phyloP scores from a whole-genome alignment of 2,797 vertebrate genomes.

The Gorsachius magnificus region DNA sequence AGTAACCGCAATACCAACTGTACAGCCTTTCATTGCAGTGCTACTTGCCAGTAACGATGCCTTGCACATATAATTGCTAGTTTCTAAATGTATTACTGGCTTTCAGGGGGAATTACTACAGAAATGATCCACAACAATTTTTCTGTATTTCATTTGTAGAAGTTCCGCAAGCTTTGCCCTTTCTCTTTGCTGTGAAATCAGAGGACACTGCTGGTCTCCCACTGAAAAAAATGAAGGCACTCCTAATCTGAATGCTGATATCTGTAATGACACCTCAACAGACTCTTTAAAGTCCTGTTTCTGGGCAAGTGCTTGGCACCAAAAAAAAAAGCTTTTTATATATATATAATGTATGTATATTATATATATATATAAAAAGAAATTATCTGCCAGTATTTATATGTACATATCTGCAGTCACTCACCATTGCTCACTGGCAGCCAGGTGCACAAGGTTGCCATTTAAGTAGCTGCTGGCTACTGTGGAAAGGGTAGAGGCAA shows the following conservation, averaged over 20 bases:
- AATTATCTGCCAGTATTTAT: not conserved
- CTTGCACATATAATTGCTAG: conserved; percentile 1
- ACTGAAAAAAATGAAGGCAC: not conserved
- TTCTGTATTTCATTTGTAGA: not conserved
- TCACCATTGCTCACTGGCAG: not conserved
- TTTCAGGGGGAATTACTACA: conserved; percentile 31
- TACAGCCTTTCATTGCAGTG: conserved; percentile 31
- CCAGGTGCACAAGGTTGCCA: not conserved
- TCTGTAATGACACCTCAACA: not conserved
- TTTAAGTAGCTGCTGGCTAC: not conserved
- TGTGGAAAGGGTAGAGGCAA: not conserved
- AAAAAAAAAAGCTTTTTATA: not conserved
- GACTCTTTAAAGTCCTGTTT: not conserved
- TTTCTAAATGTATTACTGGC: conserved; percentile 32
- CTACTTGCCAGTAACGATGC: not conserved
- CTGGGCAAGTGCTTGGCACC: not conserved
- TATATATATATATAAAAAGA: not conserved
- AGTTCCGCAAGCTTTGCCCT: not conserved
- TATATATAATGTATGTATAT: too few relatives aligned
- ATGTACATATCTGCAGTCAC: not conserved
- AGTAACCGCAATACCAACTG: conserved; percentile 21
- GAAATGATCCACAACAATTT: not conserved
- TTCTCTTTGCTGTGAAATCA: not conserved
- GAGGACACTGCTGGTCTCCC: not conserved
- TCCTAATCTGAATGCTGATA: not conserved